Evolutionary conservation across 2,888 invertebrate species (phyloP), one percentile per base, ranked within the genome.

Genomic region (Quadroppia sp.): DNA sequence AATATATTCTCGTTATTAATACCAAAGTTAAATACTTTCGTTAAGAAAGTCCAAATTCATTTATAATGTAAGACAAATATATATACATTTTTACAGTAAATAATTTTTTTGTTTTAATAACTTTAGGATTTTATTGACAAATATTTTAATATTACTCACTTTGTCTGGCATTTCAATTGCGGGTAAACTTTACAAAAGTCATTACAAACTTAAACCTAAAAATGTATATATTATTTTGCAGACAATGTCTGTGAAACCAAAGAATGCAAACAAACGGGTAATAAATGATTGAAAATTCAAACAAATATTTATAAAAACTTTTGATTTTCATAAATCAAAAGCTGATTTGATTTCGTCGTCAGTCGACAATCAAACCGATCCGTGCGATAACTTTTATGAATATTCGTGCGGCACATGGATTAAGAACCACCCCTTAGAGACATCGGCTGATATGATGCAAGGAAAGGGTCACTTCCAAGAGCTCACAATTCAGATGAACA

Each of bases 301-400:
- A 9, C 13, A 42, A 23, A 20, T 23, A 20, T 67, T 42, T 36
- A 4, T n/a, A 64, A 36, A 32, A n/a, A 32, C 3, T 64, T 64
- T 36, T 11, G 6, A 25, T 23, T 32, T 3, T 64, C 6, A 20
- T 64, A 36, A 1, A 2, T n/a, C n/a, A n/a, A n/a, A n/a, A 67
- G 67, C 42, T 2, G 11, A 36, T 23, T 15, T 67, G n/a, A 6
- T 67, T 23, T 2, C 11, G 17, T 20, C 23, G 7, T 67, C 67
- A 23, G n/a, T 67, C 6, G 42, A 67, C 11, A n/a, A 36, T 11
- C 3, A 7, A 1, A 23, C 42, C 6, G 42, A 67, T n/a, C 67
- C 67, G 42, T 67, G 67, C 67, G 42, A 67, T 42, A 15, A 67
- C 25, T 67, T 67, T 25, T 67, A 67, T 67, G n/a, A 67, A 67